Conservation (phyloP, 2,797 vertebrate species). For the Alca torda region DNA sequence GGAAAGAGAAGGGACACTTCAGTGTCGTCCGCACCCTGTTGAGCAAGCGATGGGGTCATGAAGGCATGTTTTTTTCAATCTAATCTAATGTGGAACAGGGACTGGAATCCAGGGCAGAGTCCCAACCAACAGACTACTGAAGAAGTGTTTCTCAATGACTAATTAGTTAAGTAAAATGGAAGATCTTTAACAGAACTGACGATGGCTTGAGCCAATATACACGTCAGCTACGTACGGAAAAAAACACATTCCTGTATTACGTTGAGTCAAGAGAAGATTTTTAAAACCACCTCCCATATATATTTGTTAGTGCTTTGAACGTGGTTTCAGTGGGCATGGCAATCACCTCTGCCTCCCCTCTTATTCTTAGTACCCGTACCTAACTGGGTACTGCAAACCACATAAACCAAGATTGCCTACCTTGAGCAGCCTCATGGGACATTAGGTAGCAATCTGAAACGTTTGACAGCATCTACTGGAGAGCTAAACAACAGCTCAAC, state of each 20-base stretch:
- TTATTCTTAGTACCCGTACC: background rate
- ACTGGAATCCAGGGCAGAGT: background rate
- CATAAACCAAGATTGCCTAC: background rate
- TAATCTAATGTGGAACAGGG: background rate
- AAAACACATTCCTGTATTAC: background rate
- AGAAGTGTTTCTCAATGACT: background rate
- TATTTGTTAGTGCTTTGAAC: background rate
- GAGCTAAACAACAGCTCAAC: background rate
- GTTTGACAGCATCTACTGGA: background rate
- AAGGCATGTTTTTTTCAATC: too few relatives aligned
- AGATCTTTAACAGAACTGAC: background rate
- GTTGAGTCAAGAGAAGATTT: background rate
- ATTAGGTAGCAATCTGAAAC: too few relatives aligned
- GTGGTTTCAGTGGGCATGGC: background rate
- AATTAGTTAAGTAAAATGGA: background rate
- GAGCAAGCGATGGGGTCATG: background rate
- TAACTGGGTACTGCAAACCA: background rate
- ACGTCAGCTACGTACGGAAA: accelerated
- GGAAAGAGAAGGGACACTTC: background rate
- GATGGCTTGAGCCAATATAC: background rate
- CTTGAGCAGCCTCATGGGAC: background rate
- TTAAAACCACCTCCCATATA: background rate
- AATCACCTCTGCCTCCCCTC: background rate
- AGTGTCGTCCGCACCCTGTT: accelerated
- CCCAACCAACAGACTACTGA: accelerated